Base-by-base conservation (phyloP, 2,888 invertebrate genomes). In the Torymus aiolomorphi region DNA sequence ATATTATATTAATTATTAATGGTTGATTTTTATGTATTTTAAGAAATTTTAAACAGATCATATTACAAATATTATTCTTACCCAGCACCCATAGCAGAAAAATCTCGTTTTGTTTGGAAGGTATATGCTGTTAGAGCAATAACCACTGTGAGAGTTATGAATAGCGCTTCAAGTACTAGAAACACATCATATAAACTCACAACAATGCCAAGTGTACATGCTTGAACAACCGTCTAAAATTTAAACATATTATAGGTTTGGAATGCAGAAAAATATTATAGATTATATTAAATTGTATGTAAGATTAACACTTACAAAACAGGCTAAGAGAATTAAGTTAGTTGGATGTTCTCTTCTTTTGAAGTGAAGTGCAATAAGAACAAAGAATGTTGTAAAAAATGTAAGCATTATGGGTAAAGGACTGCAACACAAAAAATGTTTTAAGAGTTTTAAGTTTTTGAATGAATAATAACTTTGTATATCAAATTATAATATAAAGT, bases 81-180 rank as follows among this genome's bases (percentile, higher is more conserved):
- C 95, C 94, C 94, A 89, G 95, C 94, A 87, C 95, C 94, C 88
- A 95, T 91, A 78, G 94, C 93, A 13, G 95, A 95, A 91, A 96
- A 97, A 91, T 97, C 97, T 71, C 93, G 92, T 88, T 96, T 97
- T 14, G 95, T 95, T 92, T 97, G 97, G 84, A 97, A 94, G 0
- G 97, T 96, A 91, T 94, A 97, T n/a, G 94, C 88, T 0, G 96
- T 96, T 75, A 97, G 92, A 0, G 94, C 94, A 83, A 93, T 92
- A 16, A 96, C 94, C 10, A 96, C 95, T 1, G 94, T 92, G 79
- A 95, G 91, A 0, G 97, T 97, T 80, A 97, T 92, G 0, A 94
- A 90, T 52, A 97, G 92, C 0, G 97, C 97, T 91, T 97, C 94
- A 20, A 97, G 90, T 3, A 97, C 96, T 59, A 96, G 92, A 13